Evolutionary conservation across 1,140 invertebrate species (phyloP).

Genomic region (Diorhabda sublineata): DNA sequence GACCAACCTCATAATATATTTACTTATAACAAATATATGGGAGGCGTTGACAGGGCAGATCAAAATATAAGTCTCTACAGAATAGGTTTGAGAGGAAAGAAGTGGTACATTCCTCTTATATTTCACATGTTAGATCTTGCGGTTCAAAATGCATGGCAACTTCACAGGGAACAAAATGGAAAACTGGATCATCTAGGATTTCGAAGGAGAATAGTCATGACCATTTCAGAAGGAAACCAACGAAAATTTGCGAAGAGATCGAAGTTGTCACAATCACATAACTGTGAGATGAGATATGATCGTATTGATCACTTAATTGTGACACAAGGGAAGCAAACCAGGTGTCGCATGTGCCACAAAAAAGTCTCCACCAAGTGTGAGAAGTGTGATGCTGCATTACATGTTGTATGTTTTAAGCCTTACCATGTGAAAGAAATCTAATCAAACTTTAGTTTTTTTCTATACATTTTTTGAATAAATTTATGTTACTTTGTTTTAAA

Average conservation of each 20-base stretch:
- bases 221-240: conserved; percentile 20
- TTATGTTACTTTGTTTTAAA: too few species aligned
- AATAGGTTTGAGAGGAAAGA: conserved; percentile 31
- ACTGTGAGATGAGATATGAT: conserved; percentile 9
- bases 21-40: conserved; percentile 35
- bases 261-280: not conserved
- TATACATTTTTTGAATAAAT: too few species aligned
- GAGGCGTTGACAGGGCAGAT: conserved; percentile 33
- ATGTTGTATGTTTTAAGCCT: too few species aligned
- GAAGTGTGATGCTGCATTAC: too few species aligned
- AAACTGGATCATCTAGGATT: conserved; percentile 17
- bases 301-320: conserved; percentile 13
- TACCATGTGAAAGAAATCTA: too few species aligned
- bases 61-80: conserved; percentile 30
- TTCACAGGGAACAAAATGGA: conserved; percentile 23
- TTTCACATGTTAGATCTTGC: conserved; percentile 22
- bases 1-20: conserved; percentile 32
- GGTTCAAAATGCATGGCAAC: conserved; percentile 12
- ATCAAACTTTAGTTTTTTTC: too few species aligned
- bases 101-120: conserved; percentile 35
- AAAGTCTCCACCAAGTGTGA: too few species aligned
- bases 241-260: conserved; percentile 14
- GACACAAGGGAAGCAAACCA: too few species aligned
- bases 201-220: conserved; percentile 13
- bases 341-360: too few species aligned